phyloP scores from a whole-genome alignment of 1,140 invertebrate species.

The Halictus rubicundus region DNA sequence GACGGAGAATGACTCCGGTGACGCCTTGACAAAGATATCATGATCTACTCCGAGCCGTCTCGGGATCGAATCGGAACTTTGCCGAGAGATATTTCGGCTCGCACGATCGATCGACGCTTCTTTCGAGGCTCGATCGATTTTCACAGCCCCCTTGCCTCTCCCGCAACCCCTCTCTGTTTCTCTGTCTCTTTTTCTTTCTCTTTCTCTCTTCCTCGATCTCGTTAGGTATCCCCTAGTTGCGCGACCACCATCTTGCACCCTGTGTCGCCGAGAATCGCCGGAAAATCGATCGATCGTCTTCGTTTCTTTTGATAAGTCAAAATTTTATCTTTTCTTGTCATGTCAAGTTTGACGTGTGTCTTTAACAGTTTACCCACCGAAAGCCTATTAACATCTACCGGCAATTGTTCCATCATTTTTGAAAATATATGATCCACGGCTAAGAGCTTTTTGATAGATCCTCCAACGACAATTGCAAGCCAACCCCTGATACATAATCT shows the following conservation, averaged over 20 bases:
- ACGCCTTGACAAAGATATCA: neutral
- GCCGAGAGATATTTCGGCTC: neutral
- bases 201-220: constrained; percentile 1
- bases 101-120: neutral
- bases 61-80: constrained; percentile 8
- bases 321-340: too few species aligned
- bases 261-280: neutral
- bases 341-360: too few species aligned
- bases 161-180: neutral
- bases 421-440: too few species aligned
- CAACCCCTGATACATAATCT: too few species aligned
- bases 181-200: constrained; percentile 2
- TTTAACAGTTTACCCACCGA: too few species aligned
- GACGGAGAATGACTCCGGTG: neutral
- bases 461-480: too few species aligned
- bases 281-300: too few species aligned
- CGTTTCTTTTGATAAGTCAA: too few species aligned
- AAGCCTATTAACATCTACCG: too few species aligned
- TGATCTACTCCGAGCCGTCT: neutral
- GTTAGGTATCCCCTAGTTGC: constrained; percentile 18
- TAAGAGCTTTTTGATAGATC: too few species aligned
- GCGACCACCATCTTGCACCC: neutral
- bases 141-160: too few species aligned
- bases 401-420: too few species aligned
- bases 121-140: neutral